Percentiles rank a stretch among this genome's conserved stretches.
These are phyloP conservation scores for Camponotus fellah DNA, from an alignment of 2,888 invertebrate genomes.

Conservation along the genomic window DNA sequence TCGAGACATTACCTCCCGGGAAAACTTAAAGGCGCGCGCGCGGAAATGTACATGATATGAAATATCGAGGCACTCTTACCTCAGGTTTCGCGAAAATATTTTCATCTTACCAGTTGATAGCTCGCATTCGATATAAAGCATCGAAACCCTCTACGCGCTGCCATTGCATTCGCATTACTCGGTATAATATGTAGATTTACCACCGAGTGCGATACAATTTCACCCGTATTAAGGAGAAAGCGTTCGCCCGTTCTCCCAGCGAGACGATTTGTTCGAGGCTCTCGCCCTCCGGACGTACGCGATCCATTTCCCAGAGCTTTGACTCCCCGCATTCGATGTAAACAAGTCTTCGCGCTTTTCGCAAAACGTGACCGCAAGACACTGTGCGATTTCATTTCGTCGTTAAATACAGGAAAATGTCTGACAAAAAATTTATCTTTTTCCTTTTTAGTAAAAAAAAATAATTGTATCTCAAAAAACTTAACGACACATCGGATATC, in stretches of 20 bases:
- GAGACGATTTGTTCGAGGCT: constrained; percentile 74
- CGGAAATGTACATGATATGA: background rate
- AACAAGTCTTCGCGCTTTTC: constrained; percentile 36
- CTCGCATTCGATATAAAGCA: constrained; percentile 36
- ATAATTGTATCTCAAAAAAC: background rate
- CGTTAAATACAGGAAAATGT: background rate
- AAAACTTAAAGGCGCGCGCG: background rate
- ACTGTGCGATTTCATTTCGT: background rate
- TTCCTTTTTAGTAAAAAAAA: background rate
- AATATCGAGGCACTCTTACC: constrained; percentile 32
- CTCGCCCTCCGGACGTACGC: constrained; percentile 30
- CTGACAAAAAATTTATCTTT: background rate
- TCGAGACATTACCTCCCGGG: background rate
- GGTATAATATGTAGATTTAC: constrained; percentile 73
- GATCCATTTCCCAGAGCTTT: constrained; percentile 49
- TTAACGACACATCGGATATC: background rate
- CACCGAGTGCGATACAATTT: constrained; percentile 74
- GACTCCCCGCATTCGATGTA: constrained; percentile 30
- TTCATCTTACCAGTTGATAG: constrained; percentile 36
- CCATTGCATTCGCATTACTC: constrained; percentile 45
- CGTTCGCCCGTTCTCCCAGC: constrained; percentile 72
- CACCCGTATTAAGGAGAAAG: constrained; percentile 74
- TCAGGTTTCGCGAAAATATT: constrained; percentile 28
- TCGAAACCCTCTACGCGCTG: constrained; percentile 35
- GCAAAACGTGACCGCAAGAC: background rate